phyloP scores from a whole-genome alignment of 1,140 invertebrate genomes.

The Apis florea region DNA sequence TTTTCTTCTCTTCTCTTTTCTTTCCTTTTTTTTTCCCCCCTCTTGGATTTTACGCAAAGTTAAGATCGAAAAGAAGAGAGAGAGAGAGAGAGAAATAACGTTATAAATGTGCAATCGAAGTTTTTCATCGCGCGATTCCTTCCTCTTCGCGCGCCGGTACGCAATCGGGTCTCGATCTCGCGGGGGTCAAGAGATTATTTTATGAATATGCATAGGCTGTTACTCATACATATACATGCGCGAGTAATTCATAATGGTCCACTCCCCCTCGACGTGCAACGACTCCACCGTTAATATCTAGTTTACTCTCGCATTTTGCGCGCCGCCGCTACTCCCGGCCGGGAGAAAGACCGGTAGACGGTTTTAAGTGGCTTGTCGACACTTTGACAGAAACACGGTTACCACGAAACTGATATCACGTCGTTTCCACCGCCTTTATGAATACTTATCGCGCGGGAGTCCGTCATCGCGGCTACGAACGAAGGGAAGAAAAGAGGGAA shows the following conservation, averaged over 20 bases:
- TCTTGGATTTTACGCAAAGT: neutral
- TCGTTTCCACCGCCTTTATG: constrained; percentile 62
- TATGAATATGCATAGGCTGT: constrained; percentile 64
- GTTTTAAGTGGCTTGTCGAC: constrained; percentile 66
- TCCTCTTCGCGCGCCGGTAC: constrained; percentile 37
- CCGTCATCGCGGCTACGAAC: neutral
- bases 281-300: constrained; percentile 64
- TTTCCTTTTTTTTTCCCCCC: neutral
- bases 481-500: neutral
- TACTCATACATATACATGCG: constrained; percentile 66
- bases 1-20: no score
- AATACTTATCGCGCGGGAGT: constrained; percentile 62
- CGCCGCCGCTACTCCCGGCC: constrained; percentile 2
- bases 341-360: neutral
- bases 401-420: constrained; percentile 62
- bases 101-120: constrained; percentile 22
- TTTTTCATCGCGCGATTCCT: constrained; percentile 40
- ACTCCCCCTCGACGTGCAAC: constrained; percentile 60
- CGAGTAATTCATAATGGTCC: constrained; percentile 66
- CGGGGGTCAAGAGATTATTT: constrained; percentile 67
- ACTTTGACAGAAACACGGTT: constrained; percentile 67
- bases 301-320: constrained; percentile 62
- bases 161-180: constrained; percentile 63
- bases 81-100: neutral
- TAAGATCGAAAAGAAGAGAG: no score